phyloP scores from a whole-genome alignment of 2,797 vertebrate species.

The Cephalopachus bancanus region DNA sequence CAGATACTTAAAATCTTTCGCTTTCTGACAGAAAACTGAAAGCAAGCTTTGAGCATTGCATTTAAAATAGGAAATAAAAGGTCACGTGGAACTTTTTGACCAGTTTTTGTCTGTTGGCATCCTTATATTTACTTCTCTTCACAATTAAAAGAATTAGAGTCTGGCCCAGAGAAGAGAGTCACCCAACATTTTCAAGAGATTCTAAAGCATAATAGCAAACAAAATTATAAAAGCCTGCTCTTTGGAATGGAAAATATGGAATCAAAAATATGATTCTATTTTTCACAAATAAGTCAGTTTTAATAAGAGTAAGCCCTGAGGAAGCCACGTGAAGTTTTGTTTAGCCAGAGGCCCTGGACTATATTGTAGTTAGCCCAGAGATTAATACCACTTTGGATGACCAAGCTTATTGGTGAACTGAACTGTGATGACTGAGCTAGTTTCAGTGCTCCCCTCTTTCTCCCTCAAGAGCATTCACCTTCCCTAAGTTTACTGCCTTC shows the following conservation, averaged over 20 bases:
- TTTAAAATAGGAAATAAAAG: slow-evolving; percentile 37
- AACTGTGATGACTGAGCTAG: neutral
- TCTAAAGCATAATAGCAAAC: slow-evolving; percentile 36
- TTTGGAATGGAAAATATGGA: slow-evolving; percentile 17
- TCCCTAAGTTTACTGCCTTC: neutral
- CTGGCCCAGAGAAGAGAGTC: neutral
- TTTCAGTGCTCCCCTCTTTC: neutral
- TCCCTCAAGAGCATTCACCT: neutral
- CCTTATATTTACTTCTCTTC: slow-evolving; percentile 29
- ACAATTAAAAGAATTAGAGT: slow-evolving; percentile 18
- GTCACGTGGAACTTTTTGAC: neutral
- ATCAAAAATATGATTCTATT: neutral
- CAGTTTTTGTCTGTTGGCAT: neutral
- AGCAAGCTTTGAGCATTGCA: neutral
- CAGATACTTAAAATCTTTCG: neutral
- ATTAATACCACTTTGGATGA: neutral
- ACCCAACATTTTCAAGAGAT: neutral
- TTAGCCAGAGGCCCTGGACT: neutral
- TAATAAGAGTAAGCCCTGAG: neutral
- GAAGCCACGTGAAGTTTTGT: neutral
- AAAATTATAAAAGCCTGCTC: slow-evolving; percentile 10
- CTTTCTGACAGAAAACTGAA: slow-evolving; percentile 32
- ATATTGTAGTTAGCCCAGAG: neutral
- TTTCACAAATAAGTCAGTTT: slow-evolving; percentile 3
- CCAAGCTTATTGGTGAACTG: neutral